These are phyloP conservation scores for Cyanoramphus novaezelandiae DNA, from an alignment of 2,113 vertebrate genomes.

Conservation along the genomic window DNA sequence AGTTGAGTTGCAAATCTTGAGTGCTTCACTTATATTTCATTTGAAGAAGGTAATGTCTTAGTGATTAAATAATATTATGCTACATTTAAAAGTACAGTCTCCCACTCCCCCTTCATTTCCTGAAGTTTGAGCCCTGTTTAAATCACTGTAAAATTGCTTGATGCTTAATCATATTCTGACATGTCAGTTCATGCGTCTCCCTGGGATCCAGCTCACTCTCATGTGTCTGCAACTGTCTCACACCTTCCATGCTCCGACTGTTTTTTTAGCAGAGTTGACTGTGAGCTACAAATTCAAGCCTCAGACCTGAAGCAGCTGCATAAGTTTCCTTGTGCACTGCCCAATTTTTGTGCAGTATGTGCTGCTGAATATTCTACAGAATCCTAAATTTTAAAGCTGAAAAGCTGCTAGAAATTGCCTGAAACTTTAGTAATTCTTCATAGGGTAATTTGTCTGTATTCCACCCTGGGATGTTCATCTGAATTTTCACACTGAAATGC, in stretches of 20 bases:
- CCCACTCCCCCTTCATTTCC: slow-evolving; percentile 17
- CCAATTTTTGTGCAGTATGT: not conserved
- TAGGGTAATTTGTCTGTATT: not conserved
- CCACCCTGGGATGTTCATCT: not conserved
- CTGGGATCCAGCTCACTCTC: not conserved
- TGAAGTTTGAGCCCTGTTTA: slow-evolving; percentile 21
- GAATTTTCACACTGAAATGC: not conserved
- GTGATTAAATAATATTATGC: not conserved
- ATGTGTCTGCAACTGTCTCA: not conserved
- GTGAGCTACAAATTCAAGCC: not conserved
- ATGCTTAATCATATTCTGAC: not conserved
- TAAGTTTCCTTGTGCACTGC: not conserved
- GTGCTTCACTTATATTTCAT: not conserved
- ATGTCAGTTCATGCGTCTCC: slow-evolving; percentile 6
- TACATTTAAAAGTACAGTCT: not conserved
- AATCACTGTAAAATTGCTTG: slow-evolving; percentile 36
- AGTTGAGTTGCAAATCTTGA: not conserved
- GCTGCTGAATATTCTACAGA: not conserved
- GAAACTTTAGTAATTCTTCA: not conserved
- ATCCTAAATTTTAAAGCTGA: not conserved
- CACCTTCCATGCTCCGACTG: slow-evolving; percentile 1
- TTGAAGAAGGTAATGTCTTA: not conserved
- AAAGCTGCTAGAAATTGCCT: not conserved
- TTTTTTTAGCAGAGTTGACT: not conserved
- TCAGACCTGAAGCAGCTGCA: not conserved